These are phyloP conservation scores for Genyomyrus donnyi DNA, from an alignment of 2,113 vertebrate species.

Conservation along the genomic window DNA sequence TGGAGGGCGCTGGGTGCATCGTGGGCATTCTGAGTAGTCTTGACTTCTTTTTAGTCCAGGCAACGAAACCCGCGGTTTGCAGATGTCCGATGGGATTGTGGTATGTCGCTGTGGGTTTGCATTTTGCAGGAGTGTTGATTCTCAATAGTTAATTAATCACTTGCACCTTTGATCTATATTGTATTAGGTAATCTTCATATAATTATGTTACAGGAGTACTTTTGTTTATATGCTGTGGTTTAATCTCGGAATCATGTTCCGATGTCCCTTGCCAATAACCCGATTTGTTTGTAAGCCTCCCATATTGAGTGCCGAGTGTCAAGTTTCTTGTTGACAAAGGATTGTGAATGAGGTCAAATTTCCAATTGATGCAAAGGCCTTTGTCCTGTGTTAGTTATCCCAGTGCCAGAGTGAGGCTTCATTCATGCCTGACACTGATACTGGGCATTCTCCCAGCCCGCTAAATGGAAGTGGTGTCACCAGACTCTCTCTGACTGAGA, in stretches of 20 bases:
- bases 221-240: neutral
- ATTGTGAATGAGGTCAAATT: neutral
- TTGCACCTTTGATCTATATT: neutral
- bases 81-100: neutral
- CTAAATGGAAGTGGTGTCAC: neutral
- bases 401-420: neutral
- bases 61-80: neutral
- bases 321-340: neutral
- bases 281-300: neutral
- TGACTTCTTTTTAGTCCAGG: neutral
- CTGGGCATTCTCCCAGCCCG: neutral
- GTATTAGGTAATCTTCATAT: neutral
- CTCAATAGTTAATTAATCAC: neutral
- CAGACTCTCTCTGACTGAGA: neutral
- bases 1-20: neutral
- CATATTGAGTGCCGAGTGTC: neutral
- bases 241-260: neutral
- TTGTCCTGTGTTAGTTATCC: neutral
- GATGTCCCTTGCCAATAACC: neutral
- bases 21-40: neutral
- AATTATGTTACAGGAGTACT: neutral
- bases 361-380: neutral
- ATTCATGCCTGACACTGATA: neutral
- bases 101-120: neutral
- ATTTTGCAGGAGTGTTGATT: neutral